These are phyloP conservation scores for Ophion costatus DNA, from an alignment of 2,888 invertebrate species.

Conservation along the genomic window DNA sequence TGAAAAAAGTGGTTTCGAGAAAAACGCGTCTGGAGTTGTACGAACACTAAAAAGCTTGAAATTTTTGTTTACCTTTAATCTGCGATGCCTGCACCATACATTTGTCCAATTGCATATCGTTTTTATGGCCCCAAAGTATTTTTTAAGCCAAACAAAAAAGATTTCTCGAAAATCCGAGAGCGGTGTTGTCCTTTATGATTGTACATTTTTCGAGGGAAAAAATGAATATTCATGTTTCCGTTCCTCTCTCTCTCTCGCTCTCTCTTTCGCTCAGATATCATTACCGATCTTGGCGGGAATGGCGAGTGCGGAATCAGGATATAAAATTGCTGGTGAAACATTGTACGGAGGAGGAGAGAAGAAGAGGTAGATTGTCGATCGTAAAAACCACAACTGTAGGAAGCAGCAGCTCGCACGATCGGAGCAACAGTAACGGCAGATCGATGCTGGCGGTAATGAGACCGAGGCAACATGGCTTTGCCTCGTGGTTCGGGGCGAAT, in stretches of 20 bases:
- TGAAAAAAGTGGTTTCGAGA: too few species aligned
- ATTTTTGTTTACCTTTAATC: too few species aligned
- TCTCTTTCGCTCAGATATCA: conserved; percentile 74
- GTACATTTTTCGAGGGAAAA: background rate
- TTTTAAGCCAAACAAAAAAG: too few species aligned
- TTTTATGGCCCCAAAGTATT: too few species aligned
- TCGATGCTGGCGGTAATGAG: conserved; percentile 3
- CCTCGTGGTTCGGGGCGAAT: conserved; percentile 66
- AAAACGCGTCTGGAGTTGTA: too few species aligned
- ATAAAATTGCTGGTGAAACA: conserved; percentile 74
- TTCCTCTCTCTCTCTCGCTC: background rate
- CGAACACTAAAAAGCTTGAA: too few species aligned
- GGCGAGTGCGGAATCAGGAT: conserved; percentile 78
- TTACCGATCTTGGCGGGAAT: conserved; percentile 77
- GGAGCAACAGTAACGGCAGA: conserved; percentile 55
- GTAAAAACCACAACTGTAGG: conserved; percentile 29
- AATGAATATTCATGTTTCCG: background rate
- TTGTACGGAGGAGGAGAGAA: conserved; percentile 48
- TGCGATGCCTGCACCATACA: too few species aligned
- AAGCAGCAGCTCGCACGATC: conserved; percentile 34
- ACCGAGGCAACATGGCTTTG: conserved; percentile 50
- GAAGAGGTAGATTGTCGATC: conserved; percentile 15
- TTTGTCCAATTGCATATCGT: too few species aligned
- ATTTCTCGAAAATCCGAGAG: too few species aligned
- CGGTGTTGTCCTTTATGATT: too few species aligned